phyloP scores from a whole-genome alignment of 2,797 vertebrate species.

The Pantherophis vulpinus region DNA sequence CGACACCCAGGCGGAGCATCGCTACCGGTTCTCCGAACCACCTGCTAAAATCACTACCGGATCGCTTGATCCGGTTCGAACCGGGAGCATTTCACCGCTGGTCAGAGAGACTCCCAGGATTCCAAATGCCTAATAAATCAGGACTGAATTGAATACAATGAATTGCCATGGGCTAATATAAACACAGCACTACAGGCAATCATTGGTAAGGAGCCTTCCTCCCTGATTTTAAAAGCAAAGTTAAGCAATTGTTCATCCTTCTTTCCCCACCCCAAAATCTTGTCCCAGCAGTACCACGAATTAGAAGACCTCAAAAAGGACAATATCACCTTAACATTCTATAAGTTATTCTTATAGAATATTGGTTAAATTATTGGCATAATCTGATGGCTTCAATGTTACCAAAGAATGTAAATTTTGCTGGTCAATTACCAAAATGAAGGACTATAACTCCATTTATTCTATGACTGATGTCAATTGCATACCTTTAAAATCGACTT shows the following conservation, averaged over 20 bases:
- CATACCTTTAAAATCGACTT: background rate
- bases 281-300: background rate
- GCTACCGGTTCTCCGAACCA: no score
- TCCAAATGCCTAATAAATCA: background rate
- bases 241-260: background rate
- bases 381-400: background rate
- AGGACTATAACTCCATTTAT: background rate
- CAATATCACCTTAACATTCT: background rate
- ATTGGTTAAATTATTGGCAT: background rate
- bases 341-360: background rate
- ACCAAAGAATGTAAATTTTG: background rate
- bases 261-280: background rate
- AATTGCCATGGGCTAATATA: background rate
- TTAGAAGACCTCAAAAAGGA: background rate
- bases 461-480: background rate
- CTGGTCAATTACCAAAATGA: background rate
- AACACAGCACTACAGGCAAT: background rate
- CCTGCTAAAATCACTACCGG: no score
- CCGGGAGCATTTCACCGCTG: no score
- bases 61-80: no score
- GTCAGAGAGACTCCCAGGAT: background rate
- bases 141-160: background rate
- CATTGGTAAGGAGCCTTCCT: background rate
- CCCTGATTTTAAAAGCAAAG: background rate
- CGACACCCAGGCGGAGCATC: no score